These are phyloP conservation scores for Aporrectodea caliginosa DNA, from an alignment of 1,140 invertebrate species.

Conservation along the genomic window DNA sequence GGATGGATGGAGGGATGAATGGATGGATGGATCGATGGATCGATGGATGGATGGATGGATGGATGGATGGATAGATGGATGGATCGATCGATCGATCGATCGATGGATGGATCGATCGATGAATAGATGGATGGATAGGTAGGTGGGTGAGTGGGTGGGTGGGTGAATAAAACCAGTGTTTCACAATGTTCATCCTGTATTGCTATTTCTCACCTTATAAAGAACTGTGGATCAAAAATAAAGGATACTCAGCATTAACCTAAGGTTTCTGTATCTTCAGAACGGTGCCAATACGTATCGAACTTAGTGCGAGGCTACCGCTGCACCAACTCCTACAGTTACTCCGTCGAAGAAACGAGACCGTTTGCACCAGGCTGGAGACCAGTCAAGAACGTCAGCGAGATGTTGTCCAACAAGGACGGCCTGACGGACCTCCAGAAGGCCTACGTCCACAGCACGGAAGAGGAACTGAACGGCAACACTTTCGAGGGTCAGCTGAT, in stretches of 20 bases:
- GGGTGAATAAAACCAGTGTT: no score
- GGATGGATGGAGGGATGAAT: neutral
- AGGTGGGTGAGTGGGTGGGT: no score
- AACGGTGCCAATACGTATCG: neutral
- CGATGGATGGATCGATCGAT: no score
- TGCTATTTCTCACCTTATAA: no score
- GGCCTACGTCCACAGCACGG: constrained; percentile 26
- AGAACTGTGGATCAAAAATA: no score
- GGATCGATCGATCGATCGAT: no score
- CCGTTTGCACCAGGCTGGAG: neutral
- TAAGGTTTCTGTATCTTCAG: no score
- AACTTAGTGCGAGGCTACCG: neutral
- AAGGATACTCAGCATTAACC: no score
- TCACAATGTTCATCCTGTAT: no score
- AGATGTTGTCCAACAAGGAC: neutral
- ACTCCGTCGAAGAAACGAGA: neutral
- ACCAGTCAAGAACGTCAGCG: neutral
- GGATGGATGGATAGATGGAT: no score
- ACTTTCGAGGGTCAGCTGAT: constrained; percentile 56
- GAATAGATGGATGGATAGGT: no score
- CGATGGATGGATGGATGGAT: no score
- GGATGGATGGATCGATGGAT: neutral
- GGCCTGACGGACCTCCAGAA: neutral
- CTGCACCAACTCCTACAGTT: neutral
- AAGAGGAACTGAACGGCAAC: constrained; percentile 53